Evolutionary conservation across 1,140 invertebrate genomes (phyloP), one percentile per base, ranked within the genome.

Genomic region (Megalopta genalis): DNA sequence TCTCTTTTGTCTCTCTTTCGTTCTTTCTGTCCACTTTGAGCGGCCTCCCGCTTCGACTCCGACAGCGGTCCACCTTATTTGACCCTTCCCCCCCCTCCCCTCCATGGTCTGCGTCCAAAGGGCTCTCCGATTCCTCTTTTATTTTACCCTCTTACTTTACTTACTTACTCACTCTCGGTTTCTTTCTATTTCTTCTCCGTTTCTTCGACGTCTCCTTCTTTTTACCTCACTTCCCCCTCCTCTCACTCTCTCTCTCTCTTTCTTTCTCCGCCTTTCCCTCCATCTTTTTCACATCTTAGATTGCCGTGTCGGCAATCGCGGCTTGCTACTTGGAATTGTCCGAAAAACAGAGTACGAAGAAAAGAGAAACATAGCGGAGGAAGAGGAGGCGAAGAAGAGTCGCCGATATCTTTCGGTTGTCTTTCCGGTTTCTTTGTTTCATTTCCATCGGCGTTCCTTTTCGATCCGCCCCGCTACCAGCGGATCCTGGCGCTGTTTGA

Each of bases 81-180:
- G 64, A 67, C 78, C 71, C 78, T 67, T 72, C 69, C 68, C 68
- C 49, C 32, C 54, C 10, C 68, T 10, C 69, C 8, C 23, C 32
- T 42, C 69, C 21, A 25, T 52, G 70, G 62, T 64, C 65, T 62
- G 57, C 81, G 62, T 71, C 60, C 65, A 69, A 81, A 81, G 76
- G 72, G 74, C 74, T 77, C 73, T 78, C 79, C 74, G 73, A 76
- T 81, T 76, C 74, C 73, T 77, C 84, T 87, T 78, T 78, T 78
- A 78, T 78, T 78, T 78, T 78, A 72, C 60, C 60, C 83, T 83
- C 80, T 65, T 64, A 71, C 74, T 80, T 72, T 70, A 83, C 81
- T 85, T 73, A 76, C 83, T 84, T 70, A 81, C 82, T 76, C 82
- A 75, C 80, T 84, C 79, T 79, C 72, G 76, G 57, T 84, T 71